Evolutionary conservation across 2,888 invertebrate species (phyloP).

Genomic region (Gortyna flavago): DNA sequence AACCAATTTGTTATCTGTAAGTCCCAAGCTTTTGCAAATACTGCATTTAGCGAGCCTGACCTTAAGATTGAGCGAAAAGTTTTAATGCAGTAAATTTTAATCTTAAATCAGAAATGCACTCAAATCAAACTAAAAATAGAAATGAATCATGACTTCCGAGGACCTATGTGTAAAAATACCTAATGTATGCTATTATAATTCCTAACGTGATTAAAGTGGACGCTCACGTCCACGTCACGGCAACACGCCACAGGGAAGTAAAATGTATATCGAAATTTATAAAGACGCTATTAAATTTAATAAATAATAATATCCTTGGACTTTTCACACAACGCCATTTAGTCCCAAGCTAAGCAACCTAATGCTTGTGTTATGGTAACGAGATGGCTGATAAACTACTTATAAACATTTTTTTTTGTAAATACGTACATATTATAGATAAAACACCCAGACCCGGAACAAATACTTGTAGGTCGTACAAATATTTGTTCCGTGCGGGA

Average conservation of each 20-base stretch:
- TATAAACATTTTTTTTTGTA: too few relatives aligned
- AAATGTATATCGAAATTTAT: not conserved
- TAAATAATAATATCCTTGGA: too few relatives aligned
- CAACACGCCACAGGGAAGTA: not conserved
- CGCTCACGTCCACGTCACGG: not conserved
- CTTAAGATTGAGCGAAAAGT: not conserved
- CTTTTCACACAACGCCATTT: too few relatives aligned
- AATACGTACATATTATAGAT: too few relatives aligned
- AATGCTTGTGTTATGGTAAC: too few relatives aligned
- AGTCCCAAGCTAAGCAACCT: too few relatives aligned
- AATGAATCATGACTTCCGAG: not conserved
- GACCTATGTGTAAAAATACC: not conserved
- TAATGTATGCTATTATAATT: not conserved
- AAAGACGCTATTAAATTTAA: not conserved
- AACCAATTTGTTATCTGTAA: not conserved
- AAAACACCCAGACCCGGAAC: too few relatives aligned
- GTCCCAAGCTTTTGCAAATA: not conserved
- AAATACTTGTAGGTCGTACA: too few relatives aligned
- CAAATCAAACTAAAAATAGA: not conserved
- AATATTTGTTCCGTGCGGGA: too few relatives aligned
- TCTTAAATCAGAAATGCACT: not conserved
- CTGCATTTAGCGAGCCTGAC: slow-evolving; percentile 6
- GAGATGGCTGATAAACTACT: too few relatives aligned
- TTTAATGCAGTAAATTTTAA: not conserved
- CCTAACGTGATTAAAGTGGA: not conserved